These are phyloP conservation scores for Heteromyza rotundicornis DNA, from an alignment of 2,888 invertebrate species.

Conservation along the genomic window DNA sequence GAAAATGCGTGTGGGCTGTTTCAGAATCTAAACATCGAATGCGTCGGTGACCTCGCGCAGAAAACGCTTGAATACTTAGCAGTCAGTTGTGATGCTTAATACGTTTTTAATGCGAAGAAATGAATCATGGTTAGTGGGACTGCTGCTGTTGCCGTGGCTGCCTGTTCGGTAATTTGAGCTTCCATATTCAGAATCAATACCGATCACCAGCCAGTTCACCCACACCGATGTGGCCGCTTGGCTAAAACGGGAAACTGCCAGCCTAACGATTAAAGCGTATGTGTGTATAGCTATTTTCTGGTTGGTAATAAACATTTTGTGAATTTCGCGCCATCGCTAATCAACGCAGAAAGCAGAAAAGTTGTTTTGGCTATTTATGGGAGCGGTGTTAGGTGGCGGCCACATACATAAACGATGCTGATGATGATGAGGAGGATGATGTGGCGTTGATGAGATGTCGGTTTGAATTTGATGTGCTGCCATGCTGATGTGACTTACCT, in stretches of 20 bases:
- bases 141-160: background rate
- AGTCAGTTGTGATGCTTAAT: background rate
- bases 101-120: background rate
- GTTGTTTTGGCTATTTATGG: conserved; percentile 1
- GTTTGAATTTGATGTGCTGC: too few relatives aligned
- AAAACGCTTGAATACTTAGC: background rate
- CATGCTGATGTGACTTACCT: background rate
- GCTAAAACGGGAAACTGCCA: background rate
- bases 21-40: background rate
- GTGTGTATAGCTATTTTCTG: too few relatives aligned
- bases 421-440: background rate
- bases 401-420: background rate
- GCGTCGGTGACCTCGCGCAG: background rate
- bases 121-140: background rate
- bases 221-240: background rate
- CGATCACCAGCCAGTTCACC: background rate
- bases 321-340: background rate
- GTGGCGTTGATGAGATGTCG: background rate
- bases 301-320: background rate
- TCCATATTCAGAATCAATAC: background rate
- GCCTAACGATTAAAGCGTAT: too few relatives aligned
- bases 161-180: background rate
- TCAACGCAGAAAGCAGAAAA: too few relatives aligned
- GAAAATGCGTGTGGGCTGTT: background rate
- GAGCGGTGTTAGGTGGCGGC: background rate